Percentiles rank a stretch among this genome's conserved stretches.
Conservation (phyloP, 2,113 vertebrate genomes). For the Anser brachyrhynchus region DNA sequence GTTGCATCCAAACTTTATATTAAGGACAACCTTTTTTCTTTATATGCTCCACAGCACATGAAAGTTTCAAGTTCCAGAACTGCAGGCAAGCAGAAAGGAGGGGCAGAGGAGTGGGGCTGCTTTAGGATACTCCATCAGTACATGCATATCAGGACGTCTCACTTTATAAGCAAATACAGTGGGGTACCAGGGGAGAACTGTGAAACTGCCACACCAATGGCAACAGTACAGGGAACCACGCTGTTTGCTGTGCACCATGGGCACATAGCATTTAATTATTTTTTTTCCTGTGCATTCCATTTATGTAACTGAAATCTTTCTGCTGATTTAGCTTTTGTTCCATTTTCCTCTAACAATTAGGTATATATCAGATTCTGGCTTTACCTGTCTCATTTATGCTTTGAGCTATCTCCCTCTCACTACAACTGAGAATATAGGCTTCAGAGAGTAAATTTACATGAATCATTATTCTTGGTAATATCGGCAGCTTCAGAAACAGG, state of each 20-base stretch:
- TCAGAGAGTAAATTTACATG: neutral
- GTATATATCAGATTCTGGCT: neutral
- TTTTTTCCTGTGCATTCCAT: neutral
- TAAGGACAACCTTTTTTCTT: neutral
- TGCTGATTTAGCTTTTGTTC: neutral
- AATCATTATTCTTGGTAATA: neutral
- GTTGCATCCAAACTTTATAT: neutral
- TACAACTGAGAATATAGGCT: neutral
- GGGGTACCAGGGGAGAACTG: neutral
- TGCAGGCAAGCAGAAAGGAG: neutral
- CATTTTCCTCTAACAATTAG: neutral
- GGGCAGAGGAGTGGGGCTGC: neutral
- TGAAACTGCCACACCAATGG: neutral
- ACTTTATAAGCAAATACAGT: neutral
- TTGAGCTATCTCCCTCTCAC: neutral
- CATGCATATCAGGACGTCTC: neutral
- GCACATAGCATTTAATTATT: neutral
- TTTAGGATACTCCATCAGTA: neutral
- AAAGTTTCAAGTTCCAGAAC: neutral
- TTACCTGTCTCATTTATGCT: neutral
- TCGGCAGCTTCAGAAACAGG: conserved; percentile 13
- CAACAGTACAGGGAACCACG: neutral
- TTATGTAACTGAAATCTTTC: neutral
- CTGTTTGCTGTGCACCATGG: rapidly evolving
- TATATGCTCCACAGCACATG: neutral